These are phyloP conservation scores for Ascaphus truei DNA, from an alignment of 2,113 vertebrate species.

Conservation along the genomic window DNA sequence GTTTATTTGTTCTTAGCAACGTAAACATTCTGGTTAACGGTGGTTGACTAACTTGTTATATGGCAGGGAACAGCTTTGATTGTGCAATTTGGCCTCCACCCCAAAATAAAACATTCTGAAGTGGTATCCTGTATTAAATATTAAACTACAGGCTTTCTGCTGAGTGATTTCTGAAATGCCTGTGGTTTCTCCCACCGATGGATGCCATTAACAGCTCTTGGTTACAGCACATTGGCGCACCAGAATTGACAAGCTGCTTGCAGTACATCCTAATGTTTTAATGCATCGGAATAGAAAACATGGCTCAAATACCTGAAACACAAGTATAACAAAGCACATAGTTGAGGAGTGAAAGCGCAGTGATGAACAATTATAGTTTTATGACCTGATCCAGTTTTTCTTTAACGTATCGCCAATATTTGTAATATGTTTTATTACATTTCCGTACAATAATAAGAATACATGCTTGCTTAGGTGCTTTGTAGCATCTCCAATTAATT, in stretches of 20 bases:
- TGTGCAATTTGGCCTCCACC: neutral
- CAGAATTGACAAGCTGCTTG: neutral
- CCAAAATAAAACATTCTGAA: neutral
- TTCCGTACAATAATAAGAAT: too few relatives aligned
- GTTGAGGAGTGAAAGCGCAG: too few relatives aligned
- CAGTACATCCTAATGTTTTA: neutral
- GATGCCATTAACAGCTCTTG: neutral
- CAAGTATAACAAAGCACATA: too few relatives aligned
- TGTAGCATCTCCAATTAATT: too few relatives aligned
- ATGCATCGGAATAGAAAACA: neutral
- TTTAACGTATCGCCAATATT: too few relatives aligned
- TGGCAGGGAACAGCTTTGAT: neutral
- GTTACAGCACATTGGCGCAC: neutral
- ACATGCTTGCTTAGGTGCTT: too few relatives aligned
- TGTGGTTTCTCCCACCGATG: neutral
- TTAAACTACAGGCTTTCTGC: neutral
- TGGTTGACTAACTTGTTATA: too few relatives aligned
- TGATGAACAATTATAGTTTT: too few relatives aligned
- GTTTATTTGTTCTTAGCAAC: too few relatives aligned
- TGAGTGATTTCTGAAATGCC: neutral
- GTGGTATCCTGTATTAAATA: constrained; percentile 9
- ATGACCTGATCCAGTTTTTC: too few relatives aligned
- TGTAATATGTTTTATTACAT: too few relatives aligned
- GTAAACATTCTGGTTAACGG: too few relatives aligned
- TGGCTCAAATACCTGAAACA: neutral